Evolutionary conservation across 2,888 invertebrate genomes (phyloP), one percentile per base, ranked within the genome.

Genomic region (Lutraria lutraria): DNA sequence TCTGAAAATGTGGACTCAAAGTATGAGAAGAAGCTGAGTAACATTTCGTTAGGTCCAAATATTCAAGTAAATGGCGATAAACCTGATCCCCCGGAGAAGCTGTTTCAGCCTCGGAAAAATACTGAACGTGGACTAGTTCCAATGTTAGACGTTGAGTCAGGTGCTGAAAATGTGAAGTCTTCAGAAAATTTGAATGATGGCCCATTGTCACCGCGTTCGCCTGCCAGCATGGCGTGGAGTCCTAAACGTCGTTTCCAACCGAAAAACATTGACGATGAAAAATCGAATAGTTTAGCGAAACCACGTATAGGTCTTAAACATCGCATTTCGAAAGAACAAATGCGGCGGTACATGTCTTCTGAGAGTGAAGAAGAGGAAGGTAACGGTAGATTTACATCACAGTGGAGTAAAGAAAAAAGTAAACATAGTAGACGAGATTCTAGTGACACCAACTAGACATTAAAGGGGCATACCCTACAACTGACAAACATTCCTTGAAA

Each of bases 21-120:
- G 15, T 82, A 63, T 83, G 88, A 87, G 34, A 87, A 87, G 52
- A 90, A 90, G 68, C 60, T 88, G 43, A 87, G 87, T 43, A 90
- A 90, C 43, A 87, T 90, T 21, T 85, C 79, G 15, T 80, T 87
- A 21, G 87, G 87, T 25, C 87, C 72, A 21, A 89, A 89, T 72
- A 89, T 89, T n/a, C 29, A 76, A 72, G 86, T 82, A 3, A 15
- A 53, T 76, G 25, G 34, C 19, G 83, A 83, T 19, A 91, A 91
- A 60, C 86, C 90, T 25, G 88, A 91, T 21, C 85, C 89, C 0
- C 60, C 83, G 8, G 82, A 86, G 19, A 89, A 91, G 85, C 43
- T 91, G 53, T 87, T 89, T 53, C 34, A 81, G 0, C 4, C 53
- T 4, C 2, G 25, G 29, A 79, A 80, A 25, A 79, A 56, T 29